phyloP scores from a whole-genome alignment of 2,888 invertebrate species.

The Cantharis rufa region DNA sequence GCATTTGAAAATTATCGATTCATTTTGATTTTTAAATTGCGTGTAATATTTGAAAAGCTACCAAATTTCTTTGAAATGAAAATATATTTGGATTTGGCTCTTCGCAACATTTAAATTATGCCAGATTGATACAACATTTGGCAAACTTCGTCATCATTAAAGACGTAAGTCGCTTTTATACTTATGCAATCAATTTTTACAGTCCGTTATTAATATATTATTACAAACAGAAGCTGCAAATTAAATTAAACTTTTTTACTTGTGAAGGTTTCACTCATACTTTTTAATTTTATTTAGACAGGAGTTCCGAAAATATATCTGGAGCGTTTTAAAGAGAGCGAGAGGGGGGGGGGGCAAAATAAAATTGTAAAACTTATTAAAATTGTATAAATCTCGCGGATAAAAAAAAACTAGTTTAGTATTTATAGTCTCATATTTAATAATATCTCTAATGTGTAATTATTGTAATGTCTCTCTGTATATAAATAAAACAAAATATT shows the following conservation, averaged over 20 bases:
- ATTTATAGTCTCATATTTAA: too few species aligned
- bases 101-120: neutral
- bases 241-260: neutral
- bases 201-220: neutral
- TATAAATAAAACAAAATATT: slow-evolving; percentile 21
- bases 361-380: too few species aligned
- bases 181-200: neutral
- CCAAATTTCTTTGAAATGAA: neutral
- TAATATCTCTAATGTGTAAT: neutral
- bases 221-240: neutral
- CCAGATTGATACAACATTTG: neutral
- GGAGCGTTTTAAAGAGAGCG: too few species aligned
- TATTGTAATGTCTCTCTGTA: slow-evolving; percentile 11
- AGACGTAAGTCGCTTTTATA: neutral
- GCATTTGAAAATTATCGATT: slow-evolving; percentile 5
- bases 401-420: too few species aligned
- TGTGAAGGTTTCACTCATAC: neutral
- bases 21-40: slow-evolving; percentile 17
- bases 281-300: neutral
- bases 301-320: neutral
- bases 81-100: neutral
- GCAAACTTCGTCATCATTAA: neutral
- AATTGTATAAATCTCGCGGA: too few species aligned
- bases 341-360: too few species aligned
- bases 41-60: neutral